Percentiles rank a stretch among this genome's conserved stretches.
phyloP scores from a whole-genome alignment of 2,797 vertebrate species.

The Mormyrops attenuatus region DNA sequence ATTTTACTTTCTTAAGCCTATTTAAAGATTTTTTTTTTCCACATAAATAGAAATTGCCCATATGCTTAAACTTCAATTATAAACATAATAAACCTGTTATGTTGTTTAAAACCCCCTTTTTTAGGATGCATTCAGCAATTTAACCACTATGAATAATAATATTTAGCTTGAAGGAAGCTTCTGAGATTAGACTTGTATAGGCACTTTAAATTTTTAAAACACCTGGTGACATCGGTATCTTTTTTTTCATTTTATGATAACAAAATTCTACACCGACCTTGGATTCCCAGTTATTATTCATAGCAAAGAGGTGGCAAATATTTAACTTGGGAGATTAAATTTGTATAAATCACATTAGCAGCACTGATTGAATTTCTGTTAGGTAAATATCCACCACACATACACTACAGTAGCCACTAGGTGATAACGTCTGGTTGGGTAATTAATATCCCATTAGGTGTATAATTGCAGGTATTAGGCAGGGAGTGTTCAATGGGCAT shows the following conservation, averaged over 20 bases:
- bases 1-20: not conserved
- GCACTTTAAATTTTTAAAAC: not conserved
- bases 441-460: constrained; percentile 42
- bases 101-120: not conserved
- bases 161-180: not conserved
- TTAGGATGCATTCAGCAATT: not conserved
- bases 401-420: constrained; percentile 29
- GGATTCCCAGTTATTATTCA: constrained; percentile 10
- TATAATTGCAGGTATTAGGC: constrained; percentile 30
- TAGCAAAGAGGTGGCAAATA: constrained; percentile 18
- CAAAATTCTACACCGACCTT: not conserved
- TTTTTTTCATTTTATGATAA: not conserved
- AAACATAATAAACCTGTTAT: not conserved
- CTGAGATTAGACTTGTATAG: not conserved
- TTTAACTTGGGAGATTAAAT: constrained; percentile 33
- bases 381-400: constrained; percentile 42
- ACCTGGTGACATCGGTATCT: not conserved
- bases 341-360: constrained; percentile 35
- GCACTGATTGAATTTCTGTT: constrained; percentile 40
- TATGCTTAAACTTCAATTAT: not conserved
- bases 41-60: not conserved
- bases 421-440: constrained; percentile 36
- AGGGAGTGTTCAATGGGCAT: not conserved
- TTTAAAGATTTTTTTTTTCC: not conserved
- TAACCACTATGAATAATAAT: not conserved